Conservation (phyloP, 2,888 invertebrate species). For the Sphaeridia pumilis region DNA sequence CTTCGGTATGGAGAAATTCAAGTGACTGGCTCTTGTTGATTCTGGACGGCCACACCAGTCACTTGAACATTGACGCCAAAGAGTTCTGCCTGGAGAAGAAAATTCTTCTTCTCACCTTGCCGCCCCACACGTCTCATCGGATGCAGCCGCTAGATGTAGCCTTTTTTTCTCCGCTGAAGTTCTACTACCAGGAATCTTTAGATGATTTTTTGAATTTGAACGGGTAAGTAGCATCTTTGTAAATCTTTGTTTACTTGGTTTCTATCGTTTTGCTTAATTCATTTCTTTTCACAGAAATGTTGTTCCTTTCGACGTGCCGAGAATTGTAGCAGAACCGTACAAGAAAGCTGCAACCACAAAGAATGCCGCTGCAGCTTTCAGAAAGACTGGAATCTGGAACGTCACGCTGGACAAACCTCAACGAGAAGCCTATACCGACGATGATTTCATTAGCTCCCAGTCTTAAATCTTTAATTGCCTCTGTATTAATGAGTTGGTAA, state of each 20-base stretch:
- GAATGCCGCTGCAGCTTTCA: background rate
- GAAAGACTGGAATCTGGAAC: slow-evolving; percentile 11
- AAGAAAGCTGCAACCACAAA: background rate
- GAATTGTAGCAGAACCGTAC: background rate
- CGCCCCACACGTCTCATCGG: slow-evolving; percentile 15
- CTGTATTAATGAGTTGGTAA: no score
- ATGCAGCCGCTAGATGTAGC: slow-evolving; percentile 12
- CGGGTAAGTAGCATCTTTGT: no score
- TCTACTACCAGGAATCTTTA: background rate
- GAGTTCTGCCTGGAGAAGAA: background rate
- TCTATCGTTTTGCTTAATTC: no score
- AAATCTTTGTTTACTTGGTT: no score
- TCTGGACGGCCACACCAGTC: slow-evolving; percentile 9
- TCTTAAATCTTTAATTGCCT: no score
- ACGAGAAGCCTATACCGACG: background rate
- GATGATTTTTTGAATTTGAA: background rate
- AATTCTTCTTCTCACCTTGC: slow-evolving; percentile 10
- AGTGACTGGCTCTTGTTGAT: slow-evolving; percentile 4
- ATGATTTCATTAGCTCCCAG: no score
- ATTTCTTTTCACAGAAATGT: no score
- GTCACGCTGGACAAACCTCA: background rate
- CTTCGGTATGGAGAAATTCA: background rate
- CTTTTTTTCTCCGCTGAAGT: slow-evolving; percentile 9
- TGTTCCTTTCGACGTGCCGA: slow-evolving; percentile 10
- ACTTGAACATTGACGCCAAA: background rate